Conservation (phyloP, 1,140 invertebrate species). For the Holcopasites calliopsidis region DNA sequence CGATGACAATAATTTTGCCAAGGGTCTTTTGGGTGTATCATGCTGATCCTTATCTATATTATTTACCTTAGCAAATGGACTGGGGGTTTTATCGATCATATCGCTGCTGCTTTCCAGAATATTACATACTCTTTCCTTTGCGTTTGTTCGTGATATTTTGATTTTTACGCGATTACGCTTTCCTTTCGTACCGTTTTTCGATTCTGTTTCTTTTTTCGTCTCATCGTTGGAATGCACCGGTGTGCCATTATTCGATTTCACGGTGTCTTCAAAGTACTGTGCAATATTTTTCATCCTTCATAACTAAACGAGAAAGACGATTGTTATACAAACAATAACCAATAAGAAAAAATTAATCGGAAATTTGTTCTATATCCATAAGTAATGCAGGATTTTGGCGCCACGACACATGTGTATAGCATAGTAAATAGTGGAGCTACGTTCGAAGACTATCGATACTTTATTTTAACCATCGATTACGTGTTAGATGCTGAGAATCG, state of each 20-base stretch:
- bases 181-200: constrained; percentile 1
- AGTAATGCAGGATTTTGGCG: constrained; percentile 46
- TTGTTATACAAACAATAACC: neutral
- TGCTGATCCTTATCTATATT: neutral
- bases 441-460: too few species aligned
- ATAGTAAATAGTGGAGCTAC: too few species aligned
- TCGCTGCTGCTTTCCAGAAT: constrained; percentile 65
- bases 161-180: constrained; percentile 71
- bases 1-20: neutral
- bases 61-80: constrained; percentile 43
- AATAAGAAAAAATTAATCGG: neutral
- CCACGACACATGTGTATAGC: constrained; percentile 25
- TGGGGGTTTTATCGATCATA: constrained; percentile 70
- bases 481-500: too few species aligned
- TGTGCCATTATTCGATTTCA: constrained; percentile 40
- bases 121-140: constrained; percentile 52
- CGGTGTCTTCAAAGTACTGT: constrained; percentile 68
- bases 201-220: neutral
- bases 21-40: constrained; percentile 49
- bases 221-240: neutral
- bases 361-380: neutral
- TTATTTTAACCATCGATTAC: too few species aligned
- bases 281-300: constrained; percentile 72
- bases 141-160: constrained; percentile 61
- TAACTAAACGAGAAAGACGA: neutral